A percentile compares a stretch with the other conserved stretches of the same genome.
These are phyloP conservation scores for Caloenas nicobarica DNA, from an alignment of 2,113 vertebrate species.

Conservation along the genomic window DNA sequence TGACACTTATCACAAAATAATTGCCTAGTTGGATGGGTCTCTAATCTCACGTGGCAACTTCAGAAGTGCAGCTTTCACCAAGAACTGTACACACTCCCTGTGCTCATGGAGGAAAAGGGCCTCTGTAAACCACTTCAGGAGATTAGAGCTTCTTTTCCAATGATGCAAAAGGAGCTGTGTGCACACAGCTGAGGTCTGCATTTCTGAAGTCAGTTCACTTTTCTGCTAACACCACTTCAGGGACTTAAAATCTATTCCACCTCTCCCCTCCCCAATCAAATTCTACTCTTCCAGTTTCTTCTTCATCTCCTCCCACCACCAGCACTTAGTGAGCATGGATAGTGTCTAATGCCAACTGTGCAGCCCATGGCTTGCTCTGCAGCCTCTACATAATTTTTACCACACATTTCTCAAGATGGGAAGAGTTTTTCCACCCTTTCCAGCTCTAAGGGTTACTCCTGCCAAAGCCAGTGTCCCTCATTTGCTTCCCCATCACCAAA, in stretches of 20 bases:
- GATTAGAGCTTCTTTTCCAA: neutral
- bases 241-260: neutral
- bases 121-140: neutral
- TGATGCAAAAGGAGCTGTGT: neutral
- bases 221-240: neutral
- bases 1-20: neutral
- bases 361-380: neutral
- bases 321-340: neutral
- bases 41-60: neutral
- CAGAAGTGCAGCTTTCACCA: neutral
- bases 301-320: neutral
- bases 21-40: neutral
- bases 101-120: accelerated
- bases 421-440: neutral
- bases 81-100: neutral
- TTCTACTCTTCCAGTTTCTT: neutral
- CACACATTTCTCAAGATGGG: neutral
- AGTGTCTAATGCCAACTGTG: neutral
- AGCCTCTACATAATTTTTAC: neutral
- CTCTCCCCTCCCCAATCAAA: neutral
- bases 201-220: neutral
- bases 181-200: neutral
- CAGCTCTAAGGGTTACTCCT: neutral
- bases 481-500: neutral
- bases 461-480: accelerated